Evolutionary conservation across 2,888 invertebrate species (phyloP), one percentile per base, ranked within the genome.

Genomic region (Arctia plantaginis): DNA sequence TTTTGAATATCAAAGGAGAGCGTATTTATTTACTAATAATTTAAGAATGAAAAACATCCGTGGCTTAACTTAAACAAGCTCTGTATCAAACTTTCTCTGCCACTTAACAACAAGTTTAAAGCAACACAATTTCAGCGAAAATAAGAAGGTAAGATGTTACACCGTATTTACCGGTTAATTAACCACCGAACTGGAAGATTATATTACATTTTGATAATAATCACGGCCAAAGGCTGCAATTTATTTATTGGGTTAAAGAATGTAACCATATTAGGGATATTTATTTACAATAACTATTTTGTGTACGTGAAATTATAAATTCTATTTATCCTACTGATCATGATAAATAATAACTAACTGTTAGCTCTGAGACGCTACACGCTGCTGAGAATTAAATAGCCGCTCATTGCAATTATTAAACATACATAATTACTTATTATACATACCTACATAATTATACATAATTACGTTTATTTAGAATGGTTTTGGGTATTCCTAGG

Each of bases 91-190:
- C 30, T 62, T 30, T 30, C 18, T 4, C 62, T 18, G 3, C 33
- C 18, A 13, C 3, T 23, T 4, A 55, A 6, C 18, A 35, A 18
- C 59, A 59, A 55, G 39, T 69, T n/a, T 41, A 69, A 74, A 68
- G 66, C 33, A 41, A 70, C 67, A 77, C 71, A 72, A 78, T 75
- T 69, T 81, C 66, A 62, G 64, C 70, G 66, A 74, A 41, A 59
- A 35, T 65, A 65, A 71, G 67, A 75, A 41, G 65, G 69, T 84
- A 84, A 82, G 47, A 74, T 70, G 82, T 85, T 81, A 80, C 85
- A 73, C 73, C 73, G 55, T 71, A 80, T 83, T 85, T 77, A 77
- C 71, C 81, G 78, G 77, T 85, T 79, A 84, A 85, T 84, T 84
- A 83, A 81, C 68, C 65, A 35, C 65, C 41, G 51, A 71, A 66